Evolutionary conservation across 2,888 invertebrate genomes (phyloP), one percentile per base, ranked within the genome.

Genomic region (Sceliomorpha sp.): DNA sequence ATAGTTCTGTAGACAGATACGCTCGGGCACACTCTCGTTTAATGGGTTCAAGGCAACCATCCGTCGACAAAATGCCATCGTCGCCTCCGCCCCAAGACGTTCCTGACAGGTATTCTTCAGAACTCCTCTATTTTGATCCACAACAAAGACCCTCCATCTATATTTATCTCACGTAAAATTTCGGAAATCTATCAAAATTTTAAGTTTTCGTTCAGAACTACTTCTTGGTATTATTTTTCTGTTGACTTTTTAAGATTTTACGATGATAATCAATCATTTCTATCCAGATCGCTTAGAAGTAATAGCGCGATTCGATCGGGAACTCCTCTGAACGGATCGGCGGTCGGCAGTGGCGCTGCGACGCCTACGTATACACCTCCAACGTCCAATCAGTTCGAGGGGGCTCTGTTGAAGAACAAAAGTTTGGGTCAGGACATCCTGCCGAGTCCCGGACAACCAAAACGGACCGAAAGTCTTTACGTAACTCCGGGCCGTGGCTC

Each of bases 391-490:
- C 94, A 95, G 31, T 95, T 96, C 88, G 96, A 96, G 88, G 96
- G 96, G 53, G 93, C 95, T 50, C 91, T 96, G 68, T 86, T 96
- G 80, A 91, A 94, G 83, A 95, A 95, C 88, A 91, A 95, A 80
- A 93, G 91, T 75, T 91, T 96, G 58, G 96, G 96, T 68, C 96
- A 96, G 89, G 96, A 96, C 86, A 96, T 96, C 87, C 92, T 95
- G 82, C 96, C 96, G 69, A 96, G 96, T 77, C 93, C 92, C 63
- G 94, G 94, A 82, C 95, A 96, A 88, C 96, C 96, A 62, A 96
- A 97, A 89, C 92, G 97, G 82, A 96, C 96, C 72, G 97, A 97
- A 89, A 96, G 96, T 87, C 91, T 97, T 79, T 96, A 94, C 89
- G 92, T 96, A 79, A 90, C 91, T 79, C 92, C 92, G 42, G 90